Conservation (phyloP, 2,888 invertebrate genomes). For the Furcula furcula region DNA sequence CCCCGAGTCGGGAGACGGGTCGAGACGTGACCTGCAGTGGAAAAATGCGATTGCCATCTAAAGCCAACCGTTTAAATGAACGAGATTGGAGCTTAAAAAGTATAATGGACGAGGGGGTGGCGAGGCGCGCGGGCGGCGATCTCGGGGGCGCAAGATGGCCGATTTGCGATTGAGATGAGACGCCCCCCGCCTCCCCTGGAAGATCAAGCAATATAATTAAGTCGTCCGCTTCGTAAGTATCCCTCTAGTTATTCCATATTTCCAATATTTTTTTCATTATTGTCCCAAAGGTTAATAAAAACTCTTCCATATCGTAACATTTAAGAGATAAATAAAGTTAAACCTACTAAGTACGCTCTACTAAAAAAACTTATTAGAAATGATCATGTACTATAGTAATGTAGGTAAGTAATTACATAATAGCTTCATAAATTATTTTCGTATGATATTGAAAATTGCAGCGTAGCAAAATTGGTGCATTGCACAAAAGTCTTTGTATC, state of each 20-base stretch:
- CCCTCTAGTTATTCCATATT: slow-evolving; percentile 33
- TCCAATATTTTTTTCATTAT: slow-evolving; percentile 6
- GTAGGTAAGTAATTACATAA: too few relatives aligned
- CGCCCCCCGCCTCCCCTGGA: slow-evolving; percentile 57
- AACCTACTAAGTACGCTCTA: too few relatives aligned
- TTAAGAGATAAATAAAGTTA: too few relatives aligned
- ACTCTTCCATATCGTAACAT: too few relatives aligned
- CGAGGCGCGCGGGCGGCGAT: slow-evolving; percentile 74
- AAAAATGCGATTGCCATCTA: slow-evolving; percentile 87
- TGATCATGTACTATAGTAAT: too few relatives aligned
- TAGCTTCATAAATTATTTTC: too few relatives aligned
- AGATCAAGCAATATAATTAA: slow-evolving; percentile 80
- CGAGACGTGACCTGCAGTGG: slow-evolving; percentile 86
- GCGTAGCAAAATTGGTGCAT: slow-evolving; percentile 19
- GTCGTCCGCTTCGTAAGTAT: slow-evolving; percentile 56
- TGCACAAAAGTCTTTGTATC: slow-evolving; percentile 37
- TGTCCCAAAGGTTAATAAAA: too few relatives aligned
- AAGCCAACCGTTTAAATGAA: slow-evolving; percentile 87
- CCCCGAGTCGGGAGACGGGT: slow-evolving; percentile 80
- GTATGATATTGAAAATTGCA: slow-evolving; percentile 17
- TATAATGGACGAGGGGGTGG: slow-evolving; percentile 83
- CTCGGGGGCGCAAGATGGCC: slow-evolving; percentile 79
- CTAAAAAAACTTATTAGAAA: too few relatives aligned
- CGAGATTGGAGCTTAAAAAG: slow-evolving; percentile 88
- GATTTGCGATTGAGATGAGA: slow-evolving; percentile 82